phyloP scores from a whole-genome alignment of 2,113 vertebrate genomes.

The Laterallus jamaicensis region DNA sequence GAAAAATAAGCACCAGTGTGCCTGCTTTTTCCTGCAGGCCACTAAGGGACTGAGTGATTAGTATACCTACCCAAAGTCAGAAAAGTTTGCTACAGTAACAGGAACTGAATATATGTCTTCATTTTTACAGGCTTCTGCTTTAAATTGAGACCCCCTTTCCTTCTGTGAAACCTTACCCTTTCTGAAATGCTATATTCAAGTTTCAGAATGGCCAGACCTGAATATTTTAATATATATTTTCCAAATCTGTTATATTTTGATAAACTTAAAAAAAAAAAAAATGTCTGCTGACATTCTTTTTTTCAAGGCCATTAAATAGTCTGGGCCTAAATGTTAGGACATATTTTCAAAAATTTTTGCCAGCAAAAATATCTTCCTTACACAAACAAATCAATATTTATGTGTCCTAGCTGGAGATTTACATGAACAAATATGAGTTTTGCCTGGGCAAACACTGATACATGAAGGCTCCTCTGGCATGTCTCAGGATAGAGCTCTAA shows the following conservation, averaged over 20 bases:
- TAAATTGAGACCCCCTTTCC: conserved; percentile 6
- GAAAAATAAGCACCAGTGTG: conserved; percentile 40
- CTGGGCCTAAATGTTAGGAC: neutral
- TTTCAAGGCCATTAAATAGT: conserved; percentile 3
- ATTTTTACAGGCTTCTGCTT: conserved; percentile 20
- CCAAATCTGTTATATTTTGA: neutral
- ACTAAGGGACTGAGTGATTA: neutral
- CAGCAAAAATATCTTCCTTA: conserved; percentile 52
- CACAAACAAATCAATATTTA: conserved; percentile 52
- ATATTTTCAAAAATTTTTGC: conserved; percentile 24
- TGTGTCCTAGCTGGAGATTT: conserved; percentile 49
- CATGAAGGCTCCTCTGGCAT: neutral
- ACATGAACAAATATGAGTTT: conserved; percentile 56
- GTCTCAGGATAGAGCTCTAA: neutral
- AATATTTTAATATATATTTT: neutral
- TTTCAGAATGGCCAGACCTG: neutral
- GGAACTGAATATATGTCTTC: neutral
- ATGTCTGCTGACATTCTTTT: neutral
- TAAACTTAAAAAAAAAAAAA: neutral
- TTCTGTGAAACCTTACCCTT: conserved; percentile 26
- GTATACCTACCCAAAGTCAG: neutral
- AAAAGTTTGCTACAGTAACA: conserved; percentile 15
- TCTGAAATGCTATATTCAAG: conserved; percentile 9
- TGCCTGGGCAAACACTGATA: conserved; percentile 34
- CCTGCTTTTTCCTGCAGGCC: neutral